These are phyloP conservation scores for Scelioninae gen. 2 DNA, from an alignment of 2,888 invertebrate genomes.

Conservation along the genomic window DNA sequence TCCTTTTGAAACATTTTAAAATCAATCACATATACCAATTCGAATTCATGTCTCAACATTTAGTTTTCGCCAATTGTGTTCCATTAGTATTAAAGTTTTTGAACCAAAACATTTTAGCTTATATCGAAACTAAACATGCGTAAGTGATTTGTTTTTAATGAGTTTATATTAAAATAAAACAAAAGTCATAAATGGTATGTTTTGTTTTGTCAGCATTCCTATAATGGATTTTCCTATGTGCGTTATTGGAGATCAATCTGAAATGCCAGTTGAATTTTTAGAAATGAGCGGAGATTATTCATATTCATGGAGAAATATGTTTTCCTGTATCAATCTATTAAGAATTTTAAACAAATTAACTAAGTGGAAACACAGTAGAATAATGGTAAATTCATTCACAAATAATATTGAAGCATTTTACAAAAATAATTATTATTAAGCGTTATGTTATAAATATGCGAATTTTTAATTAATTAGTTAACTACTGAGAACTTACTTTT, in stretches of 20 bases:
- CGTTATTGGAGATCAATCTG: conserved; percentile 96
- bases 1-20: conserved; percentile 97
- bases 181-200: conserved; percentile 21
- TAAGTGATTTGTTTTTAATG: too few species aligned
- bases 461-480: not conserved
- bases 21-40: conserved; percentile 98
- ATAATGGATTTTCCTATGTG: conserved; percentile 96
- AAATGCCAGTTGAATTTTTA: conserved; percentile 92
- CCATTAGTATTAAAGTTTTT: conserved; percentile 98
- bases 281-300: conserved; percentile 89
- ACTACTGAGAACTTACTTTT: conserved; percentile 9
- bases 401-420: not conserved
- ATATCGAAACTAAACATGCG: conserved; percentile 95
- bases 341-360: conserved; percentile 98
- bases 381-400: conserved; percentile 80
- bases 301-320: conserved; percentile 98
- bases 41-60: conserved; percentile 98
- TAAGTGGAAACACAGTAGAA: conserved; percentile 99
- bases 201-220: conserved; percentile 81
- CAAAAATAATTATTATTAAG: not conserved
- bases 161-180: conserved; percentile 23
- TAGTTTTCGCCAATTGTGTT: conserved; percentile 99
- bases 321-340: conserved; percentile 96
- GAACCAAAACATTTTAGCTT: conserved; percentile 97
- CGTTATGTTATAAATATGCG: too few species aligned